Evolutionary conservation across 2,797 vertebrate genomes (phyloP).

Genomic region (Spinus olivaceus): DNA sequence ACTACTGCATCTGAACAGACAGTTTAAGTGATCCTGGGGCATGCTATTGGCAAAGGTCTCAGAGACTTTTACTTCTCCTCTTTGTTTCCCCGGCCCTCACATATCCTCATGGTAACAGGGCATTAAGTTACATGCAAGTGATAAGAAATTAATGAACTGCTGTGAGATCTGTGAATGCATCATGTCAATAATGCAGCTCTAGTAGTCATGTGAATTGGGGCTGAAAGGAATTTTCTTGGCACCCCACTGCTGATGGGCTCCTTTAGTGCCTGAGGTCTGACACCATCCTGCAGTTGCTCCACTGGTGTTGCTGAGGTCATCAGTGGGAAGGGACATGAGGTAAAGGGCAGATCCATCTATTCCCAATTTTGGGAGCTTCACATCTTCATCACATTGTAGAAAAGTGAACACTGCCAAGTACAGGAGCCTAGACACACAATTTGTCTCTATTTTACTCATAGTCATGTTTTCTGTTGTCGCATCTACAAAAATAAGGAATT

Average conservation of each 20-base stretch:
- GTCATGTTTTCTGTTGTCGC: not conserved
- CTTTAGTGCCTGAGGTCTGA: not conserved
- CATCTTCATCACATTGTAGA: not conserved
- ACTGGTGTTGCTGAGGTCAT: not conserved
- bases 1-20: not conserved
- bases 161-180: not conserved
- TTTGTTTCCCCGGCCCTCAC: not conserved
- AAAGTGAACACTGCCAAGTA: not conserved
- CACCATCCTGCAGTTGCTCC: not conserved
- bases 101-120: not conserved
- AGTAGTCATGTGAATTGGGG: not conserved
- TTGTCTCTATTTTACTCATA: not conserved
- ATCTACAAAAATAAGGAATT: not conserved
- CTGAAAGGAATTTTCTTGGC: not conserved
- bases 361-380: not conserved
- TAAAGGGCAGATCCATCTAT: not conserved
- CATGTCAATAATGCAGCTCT: not conserved
- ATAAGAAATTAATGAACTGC: slow-evolving; percentile 31
- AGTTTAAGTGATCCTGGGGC: not conserved
- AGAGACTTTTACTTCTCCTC: not conserved
- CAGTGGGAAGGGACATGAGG: not conserved
- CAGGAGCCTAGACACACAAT: not conserved
- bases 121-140: not conserved
- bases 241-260: not conserved
- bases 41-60: not conserved